A percentile compares a stretch with the other conserved stretches of the same genome.
Evolutionary conservation across 2,113 vertebrate genomes (phyloP).

Genomic region (Xerus inauris): DNA sequence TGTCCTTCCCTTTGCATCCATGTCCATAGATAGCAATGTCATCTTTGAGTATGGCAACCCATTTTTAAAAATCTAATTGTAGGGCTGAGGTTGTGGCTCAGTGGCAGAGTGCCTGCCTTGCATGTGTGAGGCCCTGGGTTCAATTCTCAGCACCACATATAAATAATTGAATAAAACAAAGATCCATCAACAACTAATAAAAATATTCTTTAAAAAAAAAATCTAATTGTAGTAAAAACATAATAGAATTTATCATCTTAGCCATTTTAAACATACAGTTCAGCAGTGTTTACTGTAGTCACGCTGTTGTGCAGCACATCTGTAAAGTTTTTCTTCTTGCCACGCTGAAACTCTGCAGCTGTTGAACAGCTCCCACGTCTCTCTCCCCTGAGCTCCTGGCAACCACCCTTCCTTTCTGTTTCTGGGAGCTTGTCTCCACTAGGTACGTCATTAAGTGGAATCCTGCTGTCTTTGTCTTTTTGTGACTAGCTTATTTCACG

Average conservation of each 20-base stretch:
- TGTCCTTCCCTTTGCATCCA: not conserved
- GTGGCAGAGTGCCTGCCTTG: too few species aligned
- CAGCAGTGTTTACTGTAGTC: not conserved
- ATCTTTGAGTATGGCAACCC: not conserved
- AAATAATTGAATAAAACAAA: too few species aligned
- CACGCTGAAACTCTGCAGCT: not conserved
- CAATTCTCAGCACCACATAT: too few species aligned
- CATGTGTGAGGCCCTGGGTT: too few species aligned
- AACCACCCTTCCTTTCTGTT: not conserved
- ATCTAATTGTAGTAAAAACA: not conserved
- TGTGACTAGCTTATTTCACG: conserved; percentile 7
- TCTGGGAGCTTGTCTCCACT: not conserved
- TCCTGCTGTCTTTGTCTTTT: not conserved
- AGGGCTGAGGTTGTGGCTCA: too few species aligned
- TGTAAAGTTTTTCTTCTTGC: not conserved
- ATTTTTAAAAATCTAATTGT: not conserved
- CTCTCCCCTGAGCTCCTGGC: not conserved
- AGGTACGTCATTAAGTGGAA: not conserved
- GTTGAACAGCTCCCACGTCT: not conserved
- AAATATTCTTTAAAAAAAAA: too few species aligned
- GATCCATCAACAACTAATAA: too few species aligned
- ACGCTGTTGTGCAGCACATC: not conserved
- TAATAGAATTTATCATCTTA: not conserved
- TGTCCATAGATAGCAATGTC: not conserved
- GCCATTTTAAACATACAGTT: not conserved